Base-by-base conservation (phyloP, 2,888 invertebrate genomes). In the Myopa testacea region DNA sequence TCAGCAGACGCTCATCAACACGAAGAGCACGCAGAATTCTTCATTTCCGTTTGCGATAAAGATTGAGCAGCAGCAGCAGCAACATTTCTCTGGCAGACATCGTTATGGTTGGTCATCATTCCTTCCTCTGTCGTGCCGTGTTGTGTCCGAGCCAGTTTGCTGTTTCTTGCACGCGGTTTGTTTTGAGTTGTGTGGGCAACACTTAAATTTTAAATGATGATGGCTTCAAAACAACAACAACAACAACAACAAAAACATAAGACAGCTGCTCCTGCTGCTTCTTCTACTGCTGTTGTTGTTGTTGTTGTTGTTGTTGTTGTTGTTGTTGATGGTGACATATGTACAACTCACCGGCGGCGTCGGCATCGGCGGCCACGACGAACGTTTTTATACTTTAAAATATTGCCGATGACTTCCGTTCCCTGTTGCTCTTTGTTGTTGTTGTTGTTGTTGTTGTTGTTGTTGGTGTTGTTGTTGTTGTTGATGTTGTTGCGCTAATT, bases 141-240 rank as follows among this genome's bases (percentile, higher is more conserved):
- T 26, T 26, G 12, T n/a, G 45, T 45, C 45, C 19, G 50, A 45
- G 68, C 68, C 26, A 14, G 40, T 38, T 67, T 40, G 4, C 7
- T 8, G 8, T 19, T n/a, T 14, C 65, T 38, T 34, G 65, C 38
- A 26, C 38, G 38, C 38, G 37, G 38, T 70, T 58, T 70, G 38
- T 72, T 62, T 72, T 74, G 63, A 74, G 52, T 67, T 75, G 75
- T 67, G 75, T 75, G 75, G 75, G 67, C 75, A 75, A 75, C 58
- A 68, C 40, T 67, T 55, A 55, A 75, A 75, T 55, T 75, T 67
- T 75, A 68, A 65, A 65, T 72, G 12, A 73, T 73, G 34, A 26
- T 62, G 45, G 63, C 62, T 45, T 26, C 2, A 63, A 73, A 38
- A 37, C 40, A 58, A 37, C 58, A 19, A 50, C 63, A n/a, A 45